phyloP scores from a whole-genome alignment of 64 coral and sea anemone species.

The Stichodactyla helianthus region DNA sequence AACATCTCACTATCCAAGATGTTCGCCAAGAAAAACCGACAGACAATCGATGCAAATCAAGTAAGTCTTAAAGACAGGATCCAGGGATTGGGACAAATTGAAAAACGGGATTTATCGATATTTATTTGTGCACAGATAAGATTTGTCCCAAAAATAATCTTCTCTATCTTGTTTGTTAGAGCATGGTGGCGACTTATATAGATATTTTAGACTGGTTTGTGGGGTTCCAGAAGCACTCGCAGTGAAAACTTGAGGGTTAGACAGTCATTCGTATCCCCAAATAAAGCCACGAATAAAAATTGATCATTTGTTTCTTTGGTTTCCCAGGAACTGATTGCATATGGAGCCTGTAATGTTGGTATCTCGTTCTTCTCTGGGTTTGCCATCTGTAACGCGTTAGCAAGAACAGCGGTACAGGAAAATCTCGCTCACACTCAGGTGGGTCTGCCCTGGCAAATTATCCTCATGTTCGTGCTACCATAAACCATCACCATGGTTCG shows the following conservation, averaged over 20 bases:
- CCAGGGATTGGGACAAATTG: too few species aligned
- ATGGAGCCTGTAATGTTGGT: conserved; percentile 70
- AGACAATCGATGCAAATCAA: conserved; percentile 85
- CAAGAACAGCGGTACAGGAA: conserved; percentile 71
- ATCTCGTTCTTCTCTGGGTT: conserved; percentile 85
- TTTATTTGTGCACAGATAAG: too few species aligned
- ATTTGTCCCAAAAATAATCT: too few species aligned
- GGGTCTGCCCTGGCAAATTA: not conserved
- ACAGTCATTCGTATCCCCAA: too few species aligned
- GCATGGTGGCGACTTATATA: too few species aligned
- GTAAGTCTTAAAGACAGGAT: conserved; percentile 11
- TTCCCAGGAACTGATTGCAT: conserved; percentile 82
- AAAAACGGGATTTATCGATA: too few species aligned
- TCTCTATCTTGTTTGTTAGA: too few species aligned
- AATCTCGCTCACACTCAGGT: conserved; percentile 91
- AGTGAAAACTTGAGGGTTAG: too few species aligned
- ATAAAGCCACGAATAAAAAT: not conserved
- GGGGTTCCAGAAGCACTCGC: too few species aligned
- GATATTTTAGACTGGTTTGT: too few species aligned
- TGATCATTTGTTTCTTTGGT: not conserved
- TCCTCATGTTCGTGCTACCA: not conserved
- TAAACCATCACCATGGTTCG: not conserved
- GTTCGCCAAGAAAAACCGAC: conserved; percentile 79
- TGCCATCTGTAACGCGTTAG: conserved; percentile 73
- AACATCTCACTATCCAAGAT: conserved; percentile 84